A percentile compares a stretch with the other conserved stretches of the same genome.
Evolutionary conservation across 2,113 vertebrate species (phyloP).

Genomic region (Girardinichthys multiradiatus): DNA sequence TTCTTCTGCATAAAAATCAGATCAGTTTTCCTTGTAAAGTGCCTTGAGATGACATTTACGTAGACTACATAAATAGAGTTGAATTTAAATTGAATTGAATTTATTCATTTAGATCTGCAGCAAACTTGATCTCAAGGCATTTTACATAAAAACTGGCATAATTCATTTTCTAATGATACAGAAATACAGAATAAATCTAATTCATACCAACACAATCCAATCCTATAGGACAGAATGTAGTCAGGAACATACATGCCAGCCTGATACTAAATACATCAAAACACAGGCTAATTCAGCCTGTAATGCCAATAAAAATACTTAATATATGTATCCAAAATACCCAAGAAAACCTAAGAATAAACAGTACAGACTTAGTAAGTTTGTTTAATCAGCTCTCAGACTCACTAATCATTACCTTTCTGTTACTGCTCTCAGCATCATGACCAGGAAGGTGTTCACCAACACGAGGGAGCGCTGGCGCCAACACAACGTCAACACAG

Average conservation of each 20-base stretch:
- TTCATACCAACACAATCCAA: too few species aligned
- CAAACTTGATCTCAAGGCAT: background rate
- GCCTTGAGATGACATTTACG: background rate
- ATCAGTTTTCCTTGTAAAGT: too few species aligned
- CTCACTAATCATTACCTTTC: background rate
- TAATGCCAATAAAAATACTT: too few species aligned
- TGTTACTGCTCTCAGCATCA: conserved; percentile 59
- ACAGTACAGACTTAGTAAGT: background rate
- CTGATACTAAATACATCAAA: background rate
- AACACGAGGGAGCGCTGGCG: conserved; percentile 95
- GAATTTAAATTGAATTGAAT: background rate
- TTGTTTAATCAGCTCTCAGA: background rate
- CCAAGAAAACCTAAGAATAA: background rate
- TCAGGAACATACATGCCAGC: too few species aligned
- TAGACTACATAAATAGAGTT: background rate
- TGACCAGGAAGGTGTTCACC: conserved; percentile 96
- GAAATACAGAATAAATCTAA: too few species aligned
- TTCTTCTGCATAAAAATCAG: too few species aligned
- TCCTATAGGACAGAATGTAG: too few species aligned
- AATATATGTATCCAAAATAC: too few species aligned
- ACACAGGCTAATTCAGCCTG: too few species aligned
- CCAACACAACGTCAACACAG: conserved; percentile 96
- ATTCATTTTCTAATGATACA: background rate
- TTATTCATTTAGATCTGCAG: background rate
- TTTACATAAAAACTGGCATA: background rate